Evolutionary conservation across 2,888 invertebrate species (phyloP), one percentile per base, ranked within the genome.

Genomic region (Dasysyrphus tricinctus): DNA sequence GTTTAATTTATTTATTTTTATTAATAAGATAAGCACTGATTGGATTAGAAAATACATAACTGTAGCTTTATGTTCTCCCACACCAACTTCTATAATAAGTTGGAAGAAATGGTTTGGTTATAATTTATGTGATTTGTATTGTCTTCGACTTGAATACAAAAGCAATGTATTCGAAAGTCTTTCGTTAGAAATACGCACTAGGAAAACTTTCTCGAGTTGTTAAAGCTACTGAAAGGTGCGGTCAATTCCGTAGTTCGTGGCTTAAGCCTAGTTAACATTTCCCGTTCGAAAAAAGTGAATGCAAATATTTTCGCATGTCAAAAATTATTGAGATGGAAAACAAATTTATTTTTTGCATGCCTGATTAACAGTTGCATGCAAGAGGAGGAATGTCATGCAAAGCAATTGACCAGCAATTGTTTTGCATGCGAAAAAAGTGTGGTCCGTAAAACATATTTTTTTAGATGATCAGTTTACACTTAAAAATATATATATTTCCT

Each of bases 1-100:
- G 37, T n/a, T n/a, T n/a, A n/a, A 39, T 69, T 54, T 69, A 69
- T 69, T 69, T 24, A 24, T 24, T 54, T 54, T n/a, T 24, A 24
- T 24, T 24, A 54, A 51, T 69, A 37, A 69, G 51, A 69, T 51
- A 24, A 51, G 51, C 37, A 34, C 16, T 32, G 65, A n/a, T n/a
- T n/a, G 11, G 32, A 65, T 39, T 5, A 29, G 9, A 29, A 42
- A 44, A 51, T 24, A 24, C 12, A 59, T n/a, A 12, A 39, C 12
- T 61, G 57, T 34, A 37, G 34, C 32, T 56, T 2, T 9, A 9
- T 57, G 8, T 16, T 34, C 16, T 5, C 7, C 12, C 2, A n/a
- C n/a, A n/a, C n/a, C n/a, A 14, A 6, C 14, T 54, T 14, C 14
- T 29, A 7, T 29, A 14, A 54, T 29, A 14, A 54, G 29, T 54